Evolutionary conservation across 2,888 invertebrate genomes (phyloP).

Genomic region (Pollenia amentaria): DNA sequence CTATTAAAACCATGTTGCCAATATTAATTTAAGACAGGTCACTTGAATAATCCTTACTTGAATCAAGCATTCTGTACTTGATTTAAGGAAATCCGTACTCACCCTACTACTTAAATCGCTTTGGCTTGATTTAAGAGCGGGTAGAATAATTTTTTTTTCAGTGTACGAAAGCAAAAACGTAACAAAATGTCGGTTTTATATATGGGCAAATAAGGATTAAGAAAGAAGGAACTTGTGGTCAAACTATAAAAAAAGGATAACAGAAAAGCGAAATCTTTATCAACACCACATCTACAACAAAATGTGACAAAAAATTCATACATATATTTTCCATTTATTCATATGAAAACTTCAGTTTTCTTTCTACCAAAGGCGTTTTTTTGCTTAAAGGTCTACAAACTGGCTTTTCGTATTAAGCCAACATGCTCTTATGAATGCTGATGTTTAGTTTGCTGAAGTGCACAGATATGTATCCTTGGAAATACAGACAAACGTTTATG

Average conservation of each 20-base stretch:
- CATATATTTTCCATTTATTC: no score
- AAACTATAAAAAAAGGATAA: neutral
- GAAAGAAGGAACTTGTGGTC: conserved; percentile 35
- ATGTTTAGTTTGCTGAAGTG: conserved; percentile 41
- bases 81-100: no score
- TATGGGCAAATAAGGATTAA: conserved; percentile 1
- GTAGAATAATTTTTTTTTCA: no score
- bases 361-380: conserved; percentile 42
- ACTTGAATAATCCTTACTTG: no score
- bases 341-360: conserved; percentile 15
- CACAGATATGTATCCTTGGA: conserved; percentile 8
- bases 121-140: no score
- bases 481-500: neutral
- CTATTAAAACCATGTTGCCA: no score
- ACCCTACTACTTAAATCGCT: no score
- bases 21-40: no score
- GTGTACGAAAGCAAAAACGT: neutral
- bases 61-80: no score
- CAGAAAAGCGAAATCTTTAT: conserved; percentile 8
- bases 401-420: conserved; percentile 24
- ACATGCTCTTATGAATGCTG: conserved; percentile 38
- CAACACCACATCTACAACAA: conserved; percentile 29
- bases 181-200: conserved; percentile 27
- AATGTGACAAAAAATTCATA: conserved; percentile 15
- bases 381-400: conserved; percentile 42